These are phyloP conservation scores for Gymnobelideus leadbeateri DNA, from an alignment of 2,113 vertebrate species.

Conservation along the genomic window DNA sequence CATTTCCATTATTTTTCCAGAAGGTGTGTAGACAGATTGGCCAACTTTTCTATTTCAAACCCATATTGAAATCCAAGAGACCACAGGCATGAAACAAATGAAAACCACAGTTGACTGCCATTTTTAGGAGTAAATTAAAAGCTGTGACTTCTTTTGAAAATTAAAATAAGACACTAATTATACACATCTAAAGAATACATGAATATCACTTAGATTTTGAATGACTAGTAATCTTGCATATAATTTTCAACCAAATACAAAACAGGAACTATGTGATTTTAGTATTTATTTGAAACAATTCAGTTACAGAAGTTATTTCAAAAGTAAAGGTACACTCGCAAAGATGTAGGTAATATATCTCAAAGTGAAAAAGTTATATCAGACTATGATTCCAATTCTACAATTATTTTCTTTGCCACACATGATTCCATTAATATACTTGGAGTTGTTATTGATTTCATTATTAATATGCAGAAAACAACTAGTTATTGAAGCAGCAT, in stretches of 20 bases:
- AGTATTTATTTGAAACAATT: conserved; percentile 10
- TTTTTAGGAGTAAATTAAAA: conserved; percentile 5
- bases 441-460: neutral
- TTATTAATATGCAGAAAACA: neutral
- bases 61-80: neutral
- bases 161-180: neutral
- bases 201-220: conserved; percentile 1
- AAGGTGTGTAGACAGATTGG: neutral
- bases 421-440: neutral
- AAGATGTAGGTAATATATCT: conserved; percentile 16
- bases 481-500: neutral
- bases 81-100: neutral
- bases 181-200: neutral
- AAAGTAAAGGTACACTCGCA: neutral
- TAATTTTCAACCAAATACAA: conserved; percentile 26
- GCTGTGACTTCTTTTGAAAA: neutral
- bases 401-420: neutral
- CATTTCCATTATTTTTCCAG: conserved; percentile 16
- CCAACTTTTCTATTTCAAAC: neutral
- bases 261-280: neutral
- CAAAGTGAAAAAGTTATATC: conserved; percentile 1
- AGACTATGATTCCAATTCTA: neutral
- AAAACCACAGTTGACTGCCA: neutral
- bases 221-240: neutral
- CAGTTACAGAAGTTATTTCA: neutral